phyloP scores from a whole-genome alignment of 2,797 vertebrate species.

The Okamejei kenojei region DNA sequence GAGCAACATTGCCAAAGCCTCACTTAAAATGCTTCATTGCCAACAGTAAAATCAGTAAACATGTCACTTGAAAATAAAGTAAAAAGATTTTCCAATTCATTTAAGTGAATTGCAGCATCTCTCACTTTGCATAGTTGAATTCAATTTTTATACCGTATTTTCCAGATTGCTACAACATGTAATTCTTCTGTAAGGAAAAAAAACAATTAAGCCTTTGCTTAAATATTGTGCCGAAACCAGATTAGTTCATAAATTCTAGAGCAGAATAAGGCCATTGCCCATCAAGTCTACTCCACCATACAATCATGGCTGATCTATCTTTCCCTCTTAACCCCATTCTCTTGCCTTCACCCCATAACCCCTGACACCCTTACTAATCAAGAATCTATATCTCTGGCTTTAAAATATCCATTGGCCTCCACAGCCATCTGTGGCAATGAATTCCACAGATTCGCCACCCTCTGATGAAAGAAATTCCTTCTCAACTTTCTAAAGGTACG shows the following conservation, averaged over 20 bases:
- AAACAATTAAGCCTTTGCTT: neutral
- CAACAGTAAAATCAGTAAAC: neutral
- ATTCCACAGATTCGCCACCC: too few relatives aligned
- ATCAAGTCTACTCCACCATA: too few relatives aligned
- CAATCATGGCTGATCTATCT: too few relatives aligned
- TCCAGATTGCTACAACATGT: neutral
- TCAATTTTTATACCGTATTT: neutral
- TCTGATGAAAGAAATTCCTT: too few relatives aligned
- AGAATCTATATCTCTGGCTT: too few relatives aligned
- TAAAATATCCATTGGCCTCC: too few relatives aligned
- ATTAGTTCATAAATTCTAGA: neutral
- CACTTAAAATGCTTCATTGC: neutral
- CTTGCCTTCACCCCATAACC: too few relatives aligned
- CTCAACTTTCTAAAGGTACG: too few relatives aligned
- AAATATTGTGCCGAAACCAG: neutral
- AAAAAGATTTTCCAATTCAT: constrained; percentile 4
- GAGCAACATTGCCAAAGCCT: neutral
- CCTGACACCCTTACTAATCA: too few relatives aligned
- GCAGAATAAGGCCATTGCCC: too few relatives aligned
- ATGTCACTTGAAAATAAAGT: neutral
- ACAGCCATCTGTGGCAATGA: too few relatives aligned
- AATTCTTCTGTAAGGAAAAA: neutral
- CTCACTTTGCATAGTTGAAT: neutral
- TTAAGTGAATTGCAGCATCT: neutral
- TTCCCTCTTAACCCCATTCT: too few relatives aligned